A percentile compares a stretch with the other conserved stretches of the same genome.
Conservation (phyloP, 1,140 invertebrate genomes). For the Adelges cooleyi region DNA sequence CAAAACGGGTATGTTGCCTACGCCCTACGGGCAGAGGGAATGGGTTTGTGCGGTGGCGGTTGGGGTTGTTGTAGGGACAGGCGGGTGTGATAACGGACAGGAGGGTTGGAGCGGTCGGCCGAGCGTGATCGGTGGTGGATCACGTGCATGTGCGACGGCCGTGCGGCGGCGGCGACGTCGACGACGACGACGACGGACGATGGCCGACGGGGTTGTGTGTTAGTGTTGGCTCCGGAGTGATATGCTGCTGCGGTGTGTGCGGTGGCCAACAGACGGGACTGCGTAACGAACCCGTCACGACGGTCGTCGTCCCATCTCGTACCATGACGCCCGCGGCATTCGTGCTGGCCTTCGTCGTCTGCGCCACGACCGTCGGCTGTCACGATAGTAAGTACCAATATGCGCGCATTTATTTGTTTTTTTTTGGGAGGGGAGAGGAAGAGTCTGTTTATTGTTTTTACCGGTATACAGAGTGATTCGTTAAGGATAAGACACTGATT, state of each 20-base stretch:
- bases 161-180: background rate
- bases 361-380: constrained; percentile 4
- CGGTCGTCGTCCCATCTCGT: background rate
- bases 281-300: background rate
- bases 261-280: background rate
- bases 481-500: no score
- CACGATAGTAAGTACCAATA: constrained; percentile 6
- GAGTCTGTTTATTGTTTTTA: no score
- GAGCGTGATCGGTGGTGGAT: background rate
- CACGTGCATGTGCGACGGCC: background rate
- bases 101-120: background rate
- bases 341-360: background rate
- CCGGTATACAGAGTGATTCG: no score
- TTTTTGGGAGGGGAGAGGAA: no score
- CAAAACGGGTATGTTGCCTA: no score
- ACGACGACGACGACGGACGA: background rate
- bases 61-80: no score
- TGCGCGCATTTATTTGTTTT: no score
- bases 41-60: no score
- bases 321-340: constrained; percentile 11
- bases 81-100: background rate
- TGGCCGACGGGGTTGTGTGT: constrained; percentile 14
- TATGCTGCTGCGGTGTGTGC: background rate
- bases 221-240: constrained; percentile 12
- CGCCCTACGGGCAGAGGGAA: no score